These are phyloP conservation scores for Unio delphinus DNA, from an alignment of 2,888 invertebrate genomes.

Conservation along the genomic window DNA sequence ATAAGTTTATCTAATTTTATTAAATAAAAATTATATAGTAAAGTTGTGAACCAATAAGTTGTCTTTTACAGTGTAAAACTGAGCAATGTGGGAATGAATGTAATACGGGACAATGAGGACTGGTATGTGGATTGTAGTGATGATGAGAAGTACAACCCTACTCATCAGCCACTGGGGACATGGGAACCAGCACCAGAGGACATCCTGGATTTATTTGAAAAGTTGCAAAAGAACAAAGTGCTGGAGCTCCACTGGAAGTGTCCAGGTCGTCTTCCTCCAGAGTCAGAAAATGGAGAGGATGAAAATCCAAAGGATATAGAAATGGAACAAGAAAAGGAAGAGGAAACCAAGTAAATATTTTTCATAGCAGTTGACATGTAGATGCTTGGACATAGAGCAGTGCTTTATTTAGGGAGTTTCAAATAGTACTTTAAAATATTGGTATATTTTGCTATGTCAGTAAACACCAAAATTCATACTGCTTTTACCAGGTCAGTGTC, in stretches of 20 bases:
- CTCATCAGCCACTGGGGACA: constrained; percentile 32
- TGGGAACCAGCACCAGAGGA: constrained; percentile 59
- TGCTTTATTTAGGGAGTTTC: too few species aligned
- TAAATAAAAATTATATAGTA: too few species aligned
- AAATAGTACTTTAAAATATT: too few species aligned
- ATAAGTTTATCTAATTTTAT: too few species aligned
- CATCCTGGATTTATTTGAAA: constrained; percentile 77
- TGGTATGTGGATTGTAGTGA: constrained; percentile 53
- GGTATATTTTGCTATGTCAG: too few species aligned
- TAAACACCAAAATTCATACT: too few species aligned
- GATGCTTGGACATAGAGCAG: too few species aligned
- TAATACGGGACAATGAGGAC: constrained; percentile 32
- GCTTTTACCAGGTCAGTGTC: too few species aligned
- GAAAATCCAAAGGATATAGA: constrained; percentile 56
- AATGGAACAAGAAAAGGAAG: constrained; percentile 48
- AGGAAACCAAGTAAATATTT: constrained; percentile 49
- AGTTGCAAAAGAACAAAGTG: constrained; percentile 76
- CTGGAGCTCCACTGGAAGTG: constrained; percentile 85
- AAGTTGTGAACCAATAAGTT: too few species aligned
- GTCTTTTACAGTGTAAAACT: neutral
- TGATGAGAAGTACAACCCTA: constrained; percentile 51
- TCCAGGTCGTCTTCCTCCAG: constrained; percentile 83
- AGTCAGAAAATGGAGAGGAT: constrained; percentile 75
- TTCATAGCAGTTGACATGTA: neutral
- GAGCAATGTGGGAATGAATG: neutral